phyloP scores from a whole-genome alignment of 2,888 invertebrate species.

The Sesia bembeciformis region DNA sequence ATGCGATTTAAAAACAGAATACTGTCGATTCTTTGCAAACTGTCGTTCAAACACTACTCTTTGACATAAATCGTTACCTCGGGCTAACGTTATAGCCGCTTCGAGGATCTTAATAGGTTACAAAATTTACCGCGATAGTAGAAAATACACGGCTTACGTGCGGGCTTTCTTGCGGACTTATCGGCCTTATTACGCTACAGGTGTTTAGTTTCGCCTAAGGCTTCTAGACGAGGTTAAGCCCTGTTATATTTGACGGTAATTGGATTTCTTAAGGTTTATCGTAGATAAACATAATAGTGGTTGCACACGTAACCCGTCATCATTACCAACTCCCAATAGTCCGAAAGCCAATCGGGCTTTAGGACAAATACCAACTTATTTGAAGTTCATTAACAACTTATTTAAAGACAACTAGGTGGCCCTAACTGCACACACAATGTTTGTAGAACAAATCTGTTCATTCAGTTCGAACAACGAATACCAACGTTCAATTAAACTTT shows the following conservation, averaged over 20 bases:
- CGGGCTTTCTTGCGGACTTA: conserved; percentile 51
- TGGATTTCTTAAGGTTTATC: not conserved
- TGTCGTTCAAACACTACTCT: conserved; percentile 37
- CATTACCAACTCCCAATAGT: too few species aligned
- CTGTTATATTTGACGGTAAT: not conserved
- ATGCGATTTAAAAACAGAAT: not conserved
- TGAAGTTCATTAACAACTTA: too few species aligned
- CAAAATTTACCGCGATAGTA: conserved; percentile 71
- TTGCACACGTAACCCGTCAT: too few species aligned
- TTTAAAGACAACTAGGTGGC: too few species aligned
- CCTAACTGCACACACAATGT: too few species aligned
- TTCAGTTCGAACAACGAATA: too few species aligned
- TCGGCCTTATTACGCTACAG: conserved; percentile 48
- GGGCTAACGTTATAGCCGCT: conserved; percentile 71
- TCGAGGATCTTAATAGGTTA: conserved; percentile 71
- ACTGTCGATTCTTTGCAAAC: conserved; percentile 18
- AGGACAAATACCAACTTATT: too few species aligned
- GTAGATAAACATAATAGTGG: not conserved
- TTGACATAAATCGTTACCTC: conserved; percentile 67
- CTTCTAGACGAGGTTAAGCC: not conserved
- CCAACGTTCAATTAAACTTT: too few species aligned
- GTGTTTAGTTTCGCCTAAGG: conserved; percentile 37
- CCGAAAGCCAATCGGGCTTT: too few species aligned
- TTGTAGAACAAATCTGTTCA: too few species aligned
- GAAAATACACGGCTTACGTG: conserved; percentile 70